These are phyloP conservation scores for Graptemys geographica DNA, from an alignment of 2,797 vertebrate genomes.

Conservation along the genomic window DNA sequence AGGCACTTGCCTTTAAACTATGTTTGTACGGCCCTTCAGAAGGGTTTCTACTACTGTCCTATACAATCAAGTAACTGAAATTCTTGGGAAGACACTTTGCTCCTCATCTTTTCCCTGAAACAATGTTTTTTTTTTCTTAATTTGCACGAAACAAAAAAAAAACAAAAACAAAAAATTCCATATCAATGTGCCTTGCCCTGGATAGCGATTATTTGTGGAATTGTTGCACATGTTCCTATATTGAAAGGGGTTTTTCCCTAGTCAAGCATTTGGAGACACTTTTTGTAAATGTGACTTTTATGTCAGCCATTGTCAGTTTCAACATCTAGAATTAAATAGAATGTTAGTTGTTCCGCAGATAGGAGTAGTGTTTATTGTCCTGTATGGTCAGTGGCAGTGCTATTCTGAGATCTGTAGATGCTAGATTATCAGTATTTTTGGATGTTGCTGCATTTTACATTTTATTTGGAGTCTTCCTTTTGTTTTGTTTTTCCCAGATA, in stretches of 20 bases:
- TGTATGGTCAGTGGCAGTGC: slow-evolving; percentile 84
- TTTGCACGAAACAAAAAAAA: slow-evolving; percentile 86
- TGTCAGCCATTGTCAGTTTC: slow-evolving; percentile 86
- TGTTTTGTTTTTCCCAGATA: slow-evolving; percentile 84
- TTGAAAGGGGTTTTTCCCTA: slow-evolving; percentile 86
- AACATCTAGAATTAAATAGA: slow-evolving; percentile 85
- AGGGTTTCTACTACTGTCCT: slow-evolving; percentile 92
- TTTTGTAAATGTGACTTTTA: slow-evolving; percentile 89
- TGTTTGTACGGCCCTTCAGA: slow-evolving; percentile 88
- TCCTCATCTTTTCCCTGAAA: slow-evolving; percentile 85
- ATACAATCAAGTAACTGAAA: slow-evolving; percentile 94
- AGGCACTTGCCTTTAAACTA: slow-evolving; percentile 95
- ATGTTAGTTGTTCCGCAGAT: slow-evolving; percentile 83
- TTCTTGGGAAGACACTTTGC: slow-evolving; percentile 90
- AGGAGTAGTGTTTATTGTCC: slow-evolving; percentile 85
- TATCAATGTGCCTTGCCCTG: slow-evolving; percentile 98
- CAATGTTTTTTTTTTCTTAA: slow-evolving; percentile 87
- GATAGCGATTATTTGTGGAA: slow-evolving; percentile 93
- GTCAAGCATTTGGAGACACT: slow-evolving; percentile 89
- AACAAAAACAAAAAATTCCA: slow-evolving; percentile 87
- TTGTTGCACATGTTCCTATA: slow-evolving; percentile 90
- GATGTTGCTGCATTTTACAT: slow-evolving; percentile 90
- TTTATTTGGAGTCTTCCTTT: slow-evolving; percentile 91
- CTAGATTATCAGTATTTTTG: slow-evolving; percentile 88
- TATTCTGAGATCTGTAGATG: slow-evolving; percentile 84